Evolutionary conservation across 2,113 vertebrate genomes (phyloP), one percentile per base, ranked within the genome.

Genomic region (Carassius gibelio): DNA sequence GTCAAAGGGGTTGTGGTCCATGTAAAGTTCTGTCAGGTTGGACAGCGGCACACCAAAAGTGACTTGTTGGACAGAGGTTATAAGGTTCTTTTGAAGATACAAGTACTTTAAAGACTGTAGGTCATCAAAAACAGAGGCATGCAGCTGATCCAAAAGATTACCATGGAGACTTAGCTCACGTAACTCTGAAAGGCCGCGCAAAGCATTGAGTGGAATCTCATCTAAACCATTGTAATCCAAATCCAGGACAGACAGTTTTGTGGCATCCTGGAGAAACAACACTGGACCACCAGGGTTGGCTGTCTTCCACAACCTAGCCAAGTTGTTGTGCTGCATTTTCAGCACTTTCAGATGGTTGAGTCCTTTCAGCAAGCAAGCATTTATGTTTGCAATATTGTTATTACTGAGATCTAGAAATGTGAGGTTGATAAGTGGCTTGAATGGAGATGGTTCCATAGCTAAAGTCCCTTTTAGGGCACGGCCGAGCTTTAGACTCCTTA

Each of bases 301-400:
- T 0, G 85, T 92, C 87, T 98, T 99, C 98, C 98, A 99, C 86
- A 98, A 88, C 4, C 96, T 92, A 5, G 96, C 97, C 85, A 99
- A 93, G 89, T 99, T 99, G 88, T 99, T 99, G 91, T 99, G 98
- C 86, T 98, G 95, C 86, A 99, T 88, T 89, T 95, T 95, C 74
- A 99, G 91, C 74, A 97, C 94, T 84, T 92, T 90, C 50, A 99
- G 94, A 72, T 94, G 92, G 38, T 85, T 78, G 23, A 99, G 95
- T 48, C 94, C 95, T 21, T 93, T 89, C 30, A 99, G 90, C 61
- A 96, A 19, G 23, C 90, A 94, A 0, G 89, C 91, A 1, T 91
- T 93, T 75, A 99, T 84, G 85, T 97, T 98, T 74, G 97, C 97
- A 36, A 99, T 94, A 82, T 99, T 99, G 90, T 99, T 99, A 92